Percentiles rank a stretch among this genome's conserved stretches.
Conservation (phyloP, 2,888 invertebrate species). For the Drosophila putrida region DNA sequence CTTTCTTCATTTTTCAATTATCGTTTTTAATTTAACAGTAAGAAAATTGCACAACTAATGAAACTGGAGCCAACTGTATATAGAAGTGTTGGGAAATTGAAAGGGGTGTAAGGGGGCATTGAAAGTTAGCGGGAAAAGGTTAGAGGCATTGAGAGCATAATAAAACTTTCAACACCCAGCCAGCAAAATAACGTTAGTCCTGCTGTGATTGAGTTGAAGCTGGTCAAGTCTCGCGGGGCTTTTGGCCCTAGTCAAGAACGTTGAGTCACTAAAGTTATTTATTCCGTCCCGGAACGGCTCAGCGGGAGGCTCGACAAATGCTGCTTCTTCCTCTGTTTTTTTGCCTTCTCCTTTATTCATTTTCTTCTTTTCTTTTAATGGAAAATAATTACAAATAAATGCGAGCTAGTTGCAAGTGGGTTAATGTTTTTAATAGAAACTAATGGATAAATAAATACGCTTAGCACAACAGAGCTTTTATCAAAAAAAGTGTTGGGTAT, state of each 20-base stretch:
- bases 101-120: not conserved
- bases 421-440: constrained; percentile 64
- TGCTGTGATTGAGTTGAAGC: constrained; percentile 77
- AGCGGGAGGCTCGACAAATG: constrained; percentile 48
- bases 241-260: constrained; percentile 13
- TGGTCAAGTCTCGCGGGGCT: constrained; percentile 70
- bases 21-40: constrained; percentile 80
- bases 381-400: constrained; percentile 78
- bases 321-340: constrained; percentile 10
- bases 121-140: constrained; percentile 23
- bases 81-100: not conserved
- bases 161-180: constrained; percentile 66
- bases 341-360: constrained; percentile 15
- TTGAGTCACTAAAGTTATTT: constrained; percentile 59
- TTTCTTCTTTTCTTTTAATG: constrained; percentile 63
- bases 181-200: constrained; percentile 67
- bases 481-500: not conserved
- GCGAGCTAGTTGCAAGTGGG: constrained; percentile 42
- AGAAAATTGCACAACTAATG: constrained; percentile 80
- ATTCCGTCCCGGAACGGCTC: constrained; percentile 45
- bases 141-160: constrained; percentile 47
- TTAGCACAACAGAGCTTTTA: not conserved
- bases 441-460: constrained; percentile 51
- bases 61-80: constrained; percentile 56
- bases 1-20: constrained; percentile 73